These are phyloP conservation scores for Illadopsis cleaveri DNA, from an alignment of 2,113 vertebrate species.

Conservation along the genomic window DNA sequence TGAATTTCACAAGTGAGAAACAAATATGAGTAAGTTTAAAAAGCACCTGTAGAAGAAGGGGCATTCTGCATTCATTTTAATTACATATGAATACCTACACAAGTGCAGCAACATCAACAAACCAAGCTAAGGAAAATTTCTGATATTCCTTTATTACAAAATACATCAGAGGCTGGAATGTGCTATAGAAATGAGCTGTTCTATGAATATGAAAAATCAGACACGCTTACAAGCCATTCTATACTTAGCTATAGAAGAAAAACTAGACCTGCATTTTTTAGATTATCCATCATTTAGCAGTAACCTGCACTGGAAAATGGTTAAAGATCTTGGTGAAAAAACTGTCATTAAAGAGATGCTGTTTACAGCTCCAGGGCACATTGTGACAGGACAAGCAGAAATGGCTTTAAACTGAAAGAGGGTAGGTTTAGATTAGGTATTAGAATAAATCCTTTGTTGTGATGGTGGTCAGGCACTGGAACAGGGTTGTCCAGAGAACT, in stretches of 20 bases:
- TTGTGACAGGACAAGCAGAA: not conserved
- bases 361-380: not conserved
- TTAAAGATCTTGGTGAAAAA: not conserved
- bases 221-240: rapidly evolving
- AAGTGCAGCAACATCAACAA: not conserved
- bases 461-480: not conserved
- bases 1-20: not conserved
- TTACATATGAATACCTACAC: not conserved
- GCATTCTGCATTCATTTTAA: not conserved
- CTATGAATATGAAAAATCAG: not conserved
- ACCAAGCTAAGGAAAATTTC: not conserved
- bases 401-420: not conserved
- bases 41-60: not conserved
- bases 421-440: not conserved
- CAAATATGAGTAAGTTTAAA: not conserved
- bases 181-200: not conserved
- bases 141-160: not conserved
- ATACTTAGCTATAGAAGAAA: not conserved
- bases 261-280: not conserved
- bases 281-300: not conserved
- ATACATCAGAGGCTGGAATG: not conserved
- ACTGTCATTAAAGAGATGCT: not conserved
- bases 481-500: not conserved
- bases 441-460: not conserved
- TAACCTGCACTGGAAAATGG: not conserved